These are phyloP conservation scores for Sebastes variabilis DNA, from an alignment of 2,797 vertebrate genomes.

Conservation along the genomic window DNA sequence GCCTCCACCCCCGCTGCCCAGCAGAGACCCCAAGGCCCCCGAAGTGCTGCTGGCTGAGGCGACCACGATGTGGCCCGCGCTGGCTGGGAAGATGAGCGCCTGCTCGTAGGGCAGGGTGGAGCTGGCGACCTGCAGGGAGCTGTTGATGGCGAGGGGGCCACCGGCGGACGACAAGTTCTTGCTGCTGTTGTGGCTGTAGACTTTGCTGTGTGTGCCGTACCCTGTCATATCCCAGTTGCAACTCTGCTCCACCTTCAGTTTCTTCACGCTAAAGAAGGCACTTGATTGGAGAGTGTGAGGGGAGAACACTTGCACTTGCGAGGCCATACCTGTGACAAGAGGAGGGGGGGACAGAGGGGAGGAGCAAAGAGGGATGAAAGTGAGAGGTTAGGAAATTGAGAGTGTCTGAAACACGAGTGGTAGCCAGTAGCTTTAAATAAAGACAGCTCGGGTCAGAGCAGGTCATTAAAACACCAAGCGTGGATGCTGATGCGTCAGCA, in stretches of 20 bases:
- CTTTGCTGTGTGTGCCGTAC: constrained; percentile 98
- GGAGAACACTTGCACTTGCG: constrained; percentile 99
- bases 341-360: constrained; percentile 44
- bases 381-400: constrained; percentile 80
- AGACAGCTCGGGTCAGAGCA: constrained; percentile 73
- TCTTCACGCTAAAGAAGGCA: constrained; percentile 99
- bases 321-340: constrained; percentile 94
- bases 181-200: constrained; percentile 90
- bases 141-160: constrained; percentile 85
- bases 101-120: constrained; percentile 95
- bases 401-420: constrained; percentile 77
- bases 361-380: constrained; percentile 61
- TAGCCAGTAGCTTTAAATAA: constrained; percentile 80
- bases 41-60: constrained; percentile 94
- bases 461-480: constrained; percentile 63
- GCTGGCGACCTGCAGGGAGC: constrained; percentile 89
- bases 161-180: constrained; percentile 90
- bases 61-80: constrained; percentile 92
- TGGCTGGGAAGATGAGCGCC: constrained; percentile 95
- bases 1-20: constrained; percentile 85
- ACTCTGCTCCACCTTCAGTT: constrained; percentile 98
- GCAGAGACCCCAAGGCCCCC: constrained; percentile 85
- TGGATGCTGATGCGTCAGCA: constrained; percentile 34
- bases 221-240: constrained; percentile 99
- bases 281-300: constrained; percentile 98